Conservation (phyloP, 2,113 vertebrate genomes). For the Rhabdomys dilectus region DNA sequence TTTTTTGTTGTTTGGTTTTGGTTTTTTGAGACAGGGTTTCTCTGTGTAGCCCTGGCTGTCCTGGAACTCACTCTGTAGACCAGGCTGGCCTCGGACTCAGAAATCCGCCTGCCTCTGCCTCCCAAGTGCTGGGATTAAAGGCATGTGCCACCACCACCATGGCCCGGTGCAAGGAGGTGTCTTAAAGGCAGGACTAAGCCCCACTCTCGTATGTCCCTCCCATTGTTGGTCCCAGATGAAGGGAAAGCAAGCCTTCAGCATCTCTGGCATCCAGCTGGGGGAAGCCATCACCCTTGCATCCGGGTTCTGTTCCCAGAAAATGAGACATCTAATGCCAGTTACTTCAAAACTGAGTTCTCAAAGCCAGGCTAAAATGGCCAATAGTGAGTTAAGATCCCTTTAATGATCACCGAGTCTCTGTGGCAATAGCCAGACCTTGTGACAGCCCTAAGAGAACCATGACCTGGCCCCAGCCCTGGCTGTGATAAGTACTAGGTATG, state of each 20-base stretch:
- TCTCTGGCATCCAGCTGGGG: neutral
- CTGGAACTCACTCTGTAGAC: too few relatives aligned
- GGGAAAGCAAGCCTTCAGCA: neutral
- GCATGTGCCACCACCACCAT: too few relatives aligned
- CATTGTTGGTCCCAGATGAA: neutral
- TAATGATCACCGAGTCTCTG: neutral
- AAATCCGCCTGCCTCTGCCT: too few relatives aligned
- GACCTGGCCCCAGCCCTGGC: neutral
- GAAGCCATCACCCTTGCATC: neutral
- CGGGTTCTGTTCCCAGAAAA: slow-evolving; percentile 1
- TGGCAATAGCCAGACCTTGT: neutral
- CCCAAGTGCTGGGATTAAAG: too few relatives aligned
- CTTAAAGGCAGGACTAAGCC: neutral
- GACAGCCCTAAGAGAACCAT: neutral
- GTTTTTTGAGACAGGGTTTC: too few relatives aligned
- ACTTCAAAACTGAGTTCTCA: neutral
- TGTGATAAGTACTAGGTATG: neutral
- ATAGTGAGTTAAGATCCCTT: neutral
- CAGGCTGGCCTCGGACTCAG: too few relatives aligned
- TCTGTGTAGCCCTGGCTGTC: too few relatives aligned
- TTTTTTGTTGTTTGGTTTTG: too few relatives aligned
- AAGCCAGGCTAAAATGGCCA: slow-evolving; percentile 7
- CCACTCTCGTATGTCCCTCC: neutral
- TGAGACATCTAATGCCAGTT: neutral
- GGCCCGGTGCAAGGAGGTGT: neutral